Evolutionary conservation across 1,140 invertebrate genomes (phyloP).

Genomic region (Pseudomyrmex dendroicus): DNA sequence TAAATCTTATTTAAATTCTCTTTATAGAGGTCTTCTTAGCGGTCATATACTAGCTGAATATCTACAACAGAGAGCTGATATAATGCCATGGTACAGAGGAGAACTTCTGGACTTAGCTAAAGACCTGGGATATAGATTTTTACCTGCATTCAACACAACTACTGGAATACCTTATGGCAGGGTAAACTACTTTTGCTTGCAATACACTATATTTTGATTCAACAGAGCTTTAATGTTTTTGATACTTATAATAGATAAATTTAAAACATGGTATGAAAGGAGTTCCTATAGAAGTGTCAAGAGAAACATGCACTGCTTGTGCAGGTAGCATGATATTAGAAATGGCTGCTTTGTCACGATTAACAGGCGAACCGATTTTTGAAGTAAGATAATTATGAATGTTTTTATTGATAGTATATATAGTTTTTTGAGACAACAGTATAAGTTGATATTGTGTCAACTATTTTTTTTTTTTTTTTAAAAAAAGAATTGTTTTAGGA

Average conservation of each 20-base stretch:
- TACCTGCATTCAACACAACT: slow-evolving; percentile 98
- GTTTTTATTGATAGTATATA: background rate
- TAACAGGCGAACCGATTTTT: slow-evolving; percentile 96
- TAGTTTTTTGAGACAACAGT: too few relatives aligned
- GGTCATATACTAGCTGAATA: slow-evolving; percentile 96
- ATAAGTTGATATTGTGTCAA: too few relatives aligned
- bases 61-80: slow-evolving; percentile 90
- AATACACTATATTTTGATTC: slow-evolving; percentile 21
- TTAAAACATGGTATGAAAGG: slow-evolving; percentile 94
- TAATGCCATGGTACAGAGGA: slow-evolving; percentile 96
- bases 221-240: background rate
- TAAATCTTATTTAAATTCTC: slow-evolving; percentile 41
- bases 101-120: slow-evolving; percentile 96
- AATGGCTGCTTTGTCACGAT: slow-evolving; percentile 96
- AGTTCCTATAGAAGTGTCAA: slow-evolving; percentile 89
- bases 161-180: slow-evolving; percentile 98
- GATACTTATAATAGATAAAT: slow-evolving; percentile 89
- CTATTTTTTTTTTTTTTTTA: too few relatives aligned
- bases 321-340: slow-evolving; percentile 99
- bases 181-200: slow-evolving; percentile 85
- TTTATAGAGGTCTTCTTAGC: slow-evolving; percentile 93
- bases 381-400: slow-evolving; percentile 87
- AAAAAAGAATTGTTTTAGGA: slow-evolving; percentile 84
- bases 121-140: slow-evolving; percentile 95
- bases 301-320: slow-evolving; percentile 98